Evolutionary conservation across 2,113 vertebrate species (phyloP).

Genomic region (Labeo catla): DNA sequence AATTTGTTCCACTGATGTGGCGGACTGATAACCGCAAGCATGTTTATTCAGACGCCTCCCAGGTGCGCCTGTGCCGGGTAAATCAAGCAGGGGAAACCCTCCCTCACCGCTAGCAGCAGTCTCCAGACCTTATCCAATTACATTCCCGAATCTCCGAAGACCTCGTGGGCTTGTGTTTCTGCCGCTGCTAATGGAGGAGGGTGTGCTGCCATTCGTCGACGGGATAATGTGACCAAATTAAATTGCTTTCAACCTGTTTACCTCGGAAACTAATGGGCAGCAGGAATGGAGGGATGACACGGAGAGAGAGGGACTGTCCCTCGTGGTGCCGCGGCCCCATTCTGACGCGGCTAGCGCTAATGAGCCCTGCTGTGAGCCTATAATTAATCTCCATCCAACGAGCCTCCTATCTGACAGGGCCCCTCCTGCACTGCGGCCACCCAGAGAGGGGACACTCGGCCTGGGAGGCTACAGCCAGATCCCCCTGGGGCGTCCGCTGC

Average conservation of each 20-base stretch:
- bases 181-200: neutral
- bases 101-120: neutral
- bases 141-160: constrained; percentile 58
- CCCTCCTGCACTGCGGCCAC: neutral
- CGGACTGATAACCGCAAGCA: constrained; percentile 56
- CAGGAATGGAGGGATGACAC: constrained; percentile 47
- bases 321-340: neutral
- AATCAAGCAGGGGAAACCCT: constrained; percentile 20
- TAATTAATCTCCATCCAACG: constrained; percentile 50
- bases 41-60: constrained; percentile 56
- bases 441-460: constrained; percentile 16
- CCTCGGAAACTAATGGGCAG: constrained; percentile 73
- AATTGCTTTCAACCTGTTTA: constrained; percentile 73
- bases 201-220: constrained; percentile 43
- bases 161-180: constrained; percentile 41
- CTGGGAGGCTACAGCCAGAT: neutral
- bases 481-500: neutral
- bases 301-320: constrained; percentile 20
- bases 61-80: constrained; percentile 17
- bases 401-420: neutral
- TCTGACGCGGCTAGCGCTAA: neutral
- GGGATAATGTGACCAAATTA: constrained; percentile 75
- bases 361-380: constrained; percentile 18
- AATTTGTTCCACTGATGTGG: constrained; percentile 62
- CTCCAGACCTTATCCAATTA: constrained; percentile 47